Evolutionary conservation across 2,888 invertebrate species (phyloP), one percentile per base, ranked within the genome.

Genomic region (Amblyjoppa fuscipennis): DNA sequence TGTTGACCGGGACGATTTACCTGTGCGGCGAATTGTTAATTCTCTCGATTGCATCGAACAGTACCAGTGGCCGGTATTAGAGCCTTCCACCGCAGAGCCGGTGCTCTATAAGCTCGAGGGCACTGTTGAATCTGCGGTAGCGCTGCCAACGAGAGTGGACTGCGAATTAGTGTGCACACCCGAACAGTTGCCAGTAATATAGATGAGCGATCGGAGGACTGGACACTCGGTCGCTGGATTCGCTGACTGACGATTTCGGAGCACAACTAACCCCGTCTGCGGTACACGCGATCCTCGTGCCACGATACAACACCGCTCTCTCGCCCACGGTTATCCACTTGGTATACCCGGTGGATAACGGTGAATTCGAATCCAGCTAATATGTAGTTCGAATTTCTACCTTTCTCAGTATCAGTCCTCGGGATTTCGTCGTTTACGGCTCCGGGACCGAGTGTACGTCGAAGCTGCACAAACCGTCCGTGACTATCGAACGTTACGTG

Each of bases 91-190:
- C 59, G 59, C 59, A 49, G 45, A 64, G 49, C 45, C 34, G 16
- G 34, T 51, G 34, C 51, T 53, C 69, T 61, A 64, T 49, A 71
- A 79, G 70, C 70, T 79, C 61, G 20, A 53, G 45, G 11, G 25
- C 53, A 73, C 66, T 80, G 73, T 80, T 80, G 66, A 80, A 80
- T 6, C 53, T 53, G 80, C 66, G 66, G 64, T 80, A 38, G 53
- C 64, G 53, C 68, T 38, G 64, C 73, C 73, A 73, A 66, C 73
- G 80, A 66, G 73, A 73, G 13, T 41, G 28, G 38, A 80, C 59
- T 59, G 66, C 38, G 64, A 64, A 38, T 73, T 64, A 59, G 61
- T 49, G 73, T 66, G 53, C 64, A 53, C 73, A 73, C 45, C 49
- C 59, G 51, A 64, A 66, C 38, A 13, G 66, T 80, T 68, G 49